A percentile compares a stretch with the other conserved stretches of the same genome.
Conservation (phyloP, 2,888 invertebrate species). For the Agriopis marginaria region DNA sequence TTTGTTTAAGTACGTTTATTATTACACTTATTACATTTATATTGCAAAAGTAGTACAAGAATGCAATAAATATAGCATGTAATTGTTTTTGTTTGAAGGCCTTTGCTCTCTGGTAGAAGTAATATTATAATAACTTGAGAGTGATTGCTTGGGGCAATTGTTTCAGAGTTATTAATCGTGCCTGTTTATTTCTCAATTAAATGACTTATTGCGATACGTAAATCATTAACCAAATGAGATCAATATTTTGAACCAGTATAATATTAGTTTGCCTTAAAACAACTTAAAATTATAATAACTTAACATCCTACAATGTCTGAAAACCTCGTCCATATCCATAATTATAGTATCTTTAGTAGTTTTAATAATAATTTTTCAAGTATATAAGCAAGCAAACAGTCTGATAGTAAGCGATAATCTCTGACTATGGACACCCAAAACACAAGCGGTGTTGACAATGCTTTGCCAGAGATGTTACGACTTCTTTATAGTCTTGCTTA, state of each 20-base stretch:
- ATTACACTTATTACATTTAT: conserved; percentile 20
- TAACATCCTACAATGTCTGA: too few relatives aligned
- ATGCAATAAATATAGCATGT: conserved; percentile 44
- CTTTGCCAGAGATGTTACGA: too few relatives aligned
- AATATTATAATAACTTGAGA: conserved; percentile 37
- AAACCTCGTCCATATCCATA: too few relatives aligned
- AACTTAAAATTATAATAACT: too few relatives aligned
- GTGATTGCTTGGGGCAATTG: conserved; percentile 39
- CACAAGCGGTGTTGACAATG: too few relatives aligned
- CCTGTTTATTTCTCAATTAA: conserved; percentile 17
- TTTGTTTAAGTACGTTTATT: conserved; percentile 42
- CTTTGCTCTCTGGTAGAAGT: conserved; percentile 26
- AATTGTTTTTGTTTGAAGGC: conserved; percentile 45
- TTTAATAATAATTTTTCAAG: too few relatives aligned
- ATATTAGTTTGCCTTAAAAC: neutral
- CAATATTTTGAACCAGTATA: neutral
- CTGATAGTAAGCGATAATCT: too few relatives aligned
- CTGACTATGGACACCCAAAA: too few relatives aligned
- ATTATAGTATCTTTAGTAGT: too few relatives aligned
- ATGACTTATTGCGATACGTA: conserved; percentile 2
- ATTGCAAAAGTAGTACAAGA: conserved; percentile 34
- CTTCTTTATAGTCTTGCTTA: too few relatives aligned
- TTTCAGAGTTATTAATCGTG: conserved; percentile 29
- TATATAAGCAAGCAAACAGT: too few relatives aligned
- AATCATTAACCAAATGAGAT: conserved; percentile 9